Conservation (phyloP, 2,113 vertebrate genomes). For the Thinocorus orbignyianus region DNA sequence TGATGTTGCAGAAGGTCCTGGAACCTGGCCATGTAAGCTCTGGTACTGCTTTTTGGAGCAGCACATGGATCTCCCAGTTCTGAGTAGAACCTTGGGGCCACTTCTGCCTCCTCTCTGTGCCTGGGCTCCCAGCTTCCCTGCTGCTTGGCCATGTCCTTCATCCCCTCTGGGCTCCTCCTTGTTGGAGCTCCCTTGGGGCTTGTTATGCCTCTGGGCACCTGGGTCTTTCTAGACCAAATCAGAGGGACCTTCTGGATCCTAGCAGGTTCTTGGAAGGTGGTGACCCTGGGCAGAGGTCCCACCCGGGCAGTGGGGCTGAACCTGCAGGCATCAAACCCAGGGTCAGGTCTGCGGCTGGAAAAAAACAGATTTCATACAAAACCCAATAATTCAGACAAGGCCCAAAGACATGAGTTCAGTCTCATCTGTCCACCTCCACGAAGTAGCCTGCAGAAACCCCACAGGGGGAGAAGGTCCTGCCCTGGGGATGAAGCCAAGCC, state of each 20-base stretch:
- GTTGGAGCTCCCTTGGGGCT: background rate
- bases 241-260: too few species aligned
- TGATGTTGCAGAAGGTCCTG: background rate
- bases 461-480: background rate
- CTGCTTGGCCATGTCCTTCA: too few species aligned
- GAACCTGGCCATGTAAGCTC: background rate
- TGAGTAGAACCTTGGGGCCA: rapidly evolving
- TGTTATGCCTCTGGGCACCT: background rate
- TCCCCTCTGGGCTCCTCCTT: background rate
- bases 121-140: rapidly evolving
- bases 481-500: background rate
- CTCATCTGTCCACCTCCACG: rapidly evolving
- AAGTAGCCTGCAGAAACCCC: background rate
- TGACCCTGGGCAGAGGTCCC: background rate
- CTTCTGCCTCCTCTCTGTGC: background rate
- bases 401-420: background rate
- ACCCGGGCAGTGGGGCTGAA: rapidly evolving
- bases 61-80: background rate
- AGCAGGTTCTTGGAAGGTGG: rapidly evolving
- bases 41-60: background rate
- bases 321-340: background rate
- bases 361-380: background rate
- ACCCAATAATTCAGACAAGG: background rate
- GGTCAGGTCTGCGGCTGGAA: background rate
- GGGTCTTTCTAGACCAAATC: background rate